Evolutionary conservation across 2,888 invertebrate genomes (phyloP), one percentile per base, ranked within the genome.

Genomic region (Endomychus coccineus): DNA sequence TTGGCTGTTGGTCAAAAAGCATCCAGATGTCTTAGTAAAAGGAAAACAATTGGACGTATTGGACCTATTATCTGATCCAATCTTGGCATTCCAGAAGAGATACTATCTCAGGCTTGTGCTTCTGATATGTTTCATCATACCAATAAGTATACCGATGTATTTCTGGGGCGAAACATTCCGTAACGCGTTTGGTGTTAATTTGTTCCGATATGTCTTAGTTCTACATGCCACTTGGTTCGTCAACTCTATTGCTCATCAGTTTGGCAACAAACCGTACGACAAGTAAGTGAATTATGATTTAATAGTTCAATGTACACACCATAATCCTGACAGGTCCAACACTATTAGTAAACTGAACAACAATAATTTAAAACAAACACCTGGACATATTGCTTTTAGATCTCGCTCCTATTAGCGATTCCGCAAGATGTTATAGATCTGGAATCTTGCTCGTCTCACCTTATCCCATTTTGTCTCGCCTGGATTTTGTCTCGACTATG

Each of bases 1-100:
- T 39, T 96, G 96, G 96, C 71, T 96, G 43, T 67, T 95, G 36
- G 83, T 83, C 54, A 77, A 80, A 51, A 95, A 96, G 63, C 95
- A 95, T 61, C 89, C 89, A 0, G 85, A 89, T 45, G 86, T 96
- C 22, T 85, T 78, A 59, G 73, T 69, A 43, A 92, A 91, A 64
- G 94, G 94, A 56, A 82, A 86, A 50, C 76, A 79, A 27, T 74
- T 95, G 15, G 91, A 94, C 59, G 55, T 92, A 46, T 83, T 80
- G 32, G 95, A 96, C 65, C 70, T 96, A 41, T 74, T 76, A 42
- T 69, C 71, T 7, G 94, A 95, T 64, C 84, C 83, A 6, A 74
- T 95, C 24, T 72, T 92, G 10, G 69, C 70, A 49, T 90, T 89
- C 71, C 95, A 96, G 66, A 82, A 84, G 65, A 87, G 81, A 84